Percentiles rank a stretch among this genome's conserved stretches.
Evolutionary conservation across 1,140 invertebrate genomes (phyloP).

Genomic region (Heliconius nattereri): DNA sequence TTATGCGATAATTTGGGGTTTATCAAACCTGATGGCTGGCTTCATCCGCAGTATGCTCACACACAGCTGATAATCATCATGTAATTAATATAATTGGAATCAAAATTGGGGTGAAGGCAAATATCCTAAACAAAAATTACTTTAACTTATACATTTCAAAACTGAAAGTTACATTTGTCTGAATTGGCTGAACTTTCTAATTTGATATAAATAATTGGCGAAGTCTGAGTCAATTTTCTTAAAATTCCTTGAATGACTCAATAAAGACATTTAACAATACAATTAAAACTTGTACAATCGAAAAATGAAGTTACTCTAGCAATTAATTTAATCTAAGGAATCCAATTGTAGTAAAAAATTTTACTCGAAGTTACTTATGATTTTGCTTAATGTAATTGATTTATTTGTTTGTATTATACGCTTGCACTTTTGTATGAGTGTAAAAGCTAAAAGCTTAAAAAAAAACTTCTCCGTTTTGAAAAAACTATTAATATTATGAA

Average conservation of each 20-base stretch:
- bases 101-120: too few relatives aligned
- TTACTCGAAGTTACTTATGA: neutral
- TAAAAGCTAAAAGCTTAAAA: too few relatives aligned
- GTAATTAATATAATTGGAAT: too few relatives aligned
- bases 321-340: neutral
- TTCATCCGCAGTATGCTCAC: too few relatives aligned
- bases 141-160: too few relatives aligned
- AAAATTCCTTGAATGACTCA: conserved; percentile 11
- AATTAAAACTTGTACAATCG: conserved; percentile 27
- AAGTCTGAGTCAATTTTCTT: conserved; percentile 4
- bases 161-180: neutral
- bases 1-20: too few relatives aligned
- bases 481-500: too few relatives aligned
- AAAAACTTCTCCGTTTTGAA: too few relatives aligned
- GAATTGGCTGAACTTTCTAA: neutral
- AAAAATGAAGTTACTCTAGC: conserved; percentile 22
- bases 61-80: too few relatives aligned
- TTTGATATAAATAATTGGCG: conserved; percentile 13
- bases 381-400: neutral
- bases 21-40: too few relatives aligned
- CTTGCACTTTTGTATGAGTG: too few relatives aligned
- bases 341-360: neutral
- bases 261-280: conserved; percentile 23
- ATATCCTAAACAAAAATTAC: too few relatives aligned
- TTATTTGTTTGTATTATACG: neutral